Conservation (phyloP, 2,888 invertebrate genomes). For the Chloromyia formosa region DNA sequence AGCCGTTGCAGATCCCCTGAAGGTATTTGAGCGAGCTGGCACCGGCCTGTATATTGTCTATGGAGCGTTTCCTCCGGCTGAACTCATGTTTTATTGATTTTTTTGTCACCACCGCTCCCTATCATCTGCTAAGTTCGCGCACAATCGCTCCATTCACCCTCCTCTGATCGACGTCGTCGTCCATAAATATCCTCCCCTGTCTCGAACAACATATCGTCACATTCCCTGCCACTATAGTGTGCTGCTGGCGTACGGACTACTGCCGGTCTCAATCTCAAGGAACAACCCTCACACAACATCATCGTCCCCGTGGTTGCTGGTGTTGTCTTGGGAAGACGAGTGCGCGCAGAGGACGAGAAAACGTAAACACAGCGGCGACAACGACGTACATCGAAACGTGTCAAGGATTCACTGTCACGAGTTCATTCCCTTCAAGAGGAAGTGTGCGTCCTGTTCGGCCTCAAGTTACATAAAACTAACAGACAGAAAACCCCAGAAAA, state of each 20-base stretch:
- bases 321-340: background rate
- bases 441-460: slow-evolving; percentile 1
- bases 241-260: too few relatives aligned
- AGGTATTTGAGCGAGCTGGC: background rate
- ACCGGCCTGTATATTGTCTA: slow-evolving; percentile 11
- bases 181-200: background rate
- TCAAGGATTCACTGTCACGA: background rate
- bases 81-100: slow-evolving; percentile 37
- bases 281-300: background rate
- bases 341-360: slow-evolving; percentile 25
- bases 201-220: background rate
- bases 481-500: background rate
- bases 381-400: background rate
- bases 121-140: slow-evolving; percentile 20
- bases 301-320: background rate
- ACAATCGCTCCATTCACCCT: background rate
- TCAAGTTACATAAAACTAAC: slow-evolving; percentile 3
- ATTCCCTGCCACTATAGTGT: background rate
- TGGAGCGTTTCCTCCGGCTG: background rate
- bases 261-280: background rate
- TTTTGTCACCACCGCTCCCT: slow-evolving; percentile 1
- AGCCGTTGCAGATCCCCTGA: background rate
- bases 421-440: slow-evolving; percentile 5
- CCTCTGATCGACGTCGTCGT: background rate
- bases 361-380: slow-evolving; percentile 19